Percentiles rank a stretch among this genome's conserved stretches.
Conservation (phyloP, 2,113 vertebrate species). For the Paradisaea rubra region DNA sequence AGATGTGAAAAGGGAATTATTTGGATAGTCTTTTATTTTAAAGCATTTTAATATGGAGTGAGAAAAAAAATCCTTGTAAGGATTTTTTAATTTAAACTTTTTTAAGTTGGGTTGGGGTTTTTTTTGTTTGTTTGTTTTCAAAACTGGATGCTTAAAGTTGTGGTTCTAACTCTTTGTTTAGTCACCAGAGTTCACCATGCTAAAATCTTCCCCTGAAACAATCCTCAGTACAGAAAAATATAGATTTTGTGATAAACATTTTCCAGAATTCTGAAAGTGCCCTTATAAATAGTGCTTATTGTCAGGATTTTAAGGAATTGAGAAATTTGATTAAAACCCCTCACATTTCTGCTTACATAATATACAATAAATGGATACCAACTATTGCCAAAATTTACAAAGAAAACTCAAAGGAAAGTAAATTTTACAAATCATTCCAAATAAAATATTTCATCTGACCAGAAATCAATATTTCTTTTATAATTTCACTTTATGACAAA, state of each 20-base stretch:
- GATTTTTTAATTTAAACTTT: not conserved
- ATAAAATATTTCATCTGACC: not conserved
- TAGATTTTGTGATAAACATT: not conserved
- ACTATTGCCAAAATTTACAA: not conserved
- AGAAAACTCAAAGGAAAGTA: not conserved
- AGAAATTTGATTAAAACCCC: not conserved
- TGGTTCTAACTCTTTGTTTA: not conserved
- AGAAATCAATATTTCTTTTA: not conserved
- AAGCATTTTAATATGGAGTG: not conserved
- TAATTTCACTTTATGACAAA: not conserved
- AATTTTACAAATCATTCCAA: not conserved
- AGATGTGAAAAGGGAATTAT: slow-evolving; percentile 29
- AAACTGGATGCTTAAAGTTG: not conserved
- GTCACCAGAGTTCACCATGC: not conserved
- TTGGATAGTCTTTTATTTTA: slow-evolving; percentile 1
- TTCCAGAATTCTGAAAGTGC: not conserved
- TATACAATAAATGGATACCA: not conserved
- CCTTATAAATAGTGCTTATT: not conserved
- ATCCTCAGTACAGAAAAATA: not conserved
- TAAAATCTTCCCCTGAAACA: not conserved
- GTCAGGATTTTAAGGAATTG: not conserved
- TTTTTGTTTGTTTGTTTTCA: not conserved
- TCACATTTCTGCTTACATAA: not conserved
- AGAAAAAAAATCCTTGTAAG: not conserved
- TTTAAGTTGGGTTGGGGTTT: not conserved